A percentile compares a stretch with the other conserved stretches of the same genome.
Conservation (phyloP, 2,888 invertebrate species). For the Masnerella sp. region DNA sequence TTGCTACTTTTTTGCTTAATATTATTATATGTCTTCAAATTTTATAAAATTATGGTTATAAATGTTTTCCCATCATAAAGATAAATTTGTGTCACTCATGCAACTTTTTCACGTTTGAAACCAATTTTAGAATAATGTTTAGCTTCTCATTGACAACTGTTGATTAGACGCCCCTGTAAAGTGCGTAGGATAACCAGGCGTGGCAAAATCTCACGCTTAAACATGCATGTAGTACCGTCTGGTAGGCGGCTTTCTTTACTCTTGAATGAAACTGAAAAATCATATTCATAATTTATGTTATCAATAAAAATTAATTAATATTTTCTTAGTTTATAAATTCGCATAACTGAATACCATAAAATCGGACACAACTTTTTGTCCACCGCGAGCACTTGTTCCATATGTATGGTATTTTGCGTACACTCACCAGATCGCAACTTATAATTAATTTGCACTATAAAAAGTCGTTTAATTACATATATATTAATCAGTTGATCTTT, state of each 20-base stretch:
- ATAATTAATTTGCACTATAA: background rate
- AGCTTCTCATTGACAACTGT: slow-evolving; percentile 43
- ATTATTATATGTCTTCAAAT: too few relatives aligned
- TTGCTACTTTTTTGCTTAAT: too few relatives aligned
- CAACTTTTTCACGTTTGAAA: background rate
- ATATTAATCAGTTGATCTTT: background rate
- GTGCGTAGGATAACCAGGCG: slow-evolving; percentile 73
- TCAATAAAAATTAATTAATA: slow-evolving; percentile 50
- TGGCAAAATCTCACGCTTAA: slow-evolving; percentile 65
- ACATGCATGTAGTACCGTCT: slow-evolving; percentile 49
- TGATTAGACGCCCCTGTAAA: slow-evolving; percentile 62
- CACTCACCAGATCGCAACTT: background rate
- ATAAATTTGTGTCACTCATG: background rate
- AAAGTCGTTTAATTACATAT: background rate
- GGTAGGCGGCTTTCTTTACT: slow-evolving; percentile 55
- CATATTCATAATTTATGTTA: slow-evolving; percentile 36
- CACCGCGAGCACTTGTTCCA: too few relatives aligned
- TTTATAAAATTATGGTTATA: too few relatives aligned
- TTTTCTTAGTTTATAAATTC: slow-evolving; percentile 11
- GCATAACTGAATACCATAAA: slow-evolving; percentile 17
- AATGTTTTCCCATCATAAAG: too few relatives aligned
- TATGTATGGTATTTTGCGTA: too few relatives aligned
- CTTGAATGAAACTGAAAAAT: slow-evolving; percentile 38
- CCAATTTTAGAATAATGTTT: slow-evolving; percentile 34
- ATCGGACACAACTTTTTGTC: too few relatives aligned